Base-by-base conservation (phyloP, 2,888 invertebrate species). In the Tupiocoris notatus region DNA sequence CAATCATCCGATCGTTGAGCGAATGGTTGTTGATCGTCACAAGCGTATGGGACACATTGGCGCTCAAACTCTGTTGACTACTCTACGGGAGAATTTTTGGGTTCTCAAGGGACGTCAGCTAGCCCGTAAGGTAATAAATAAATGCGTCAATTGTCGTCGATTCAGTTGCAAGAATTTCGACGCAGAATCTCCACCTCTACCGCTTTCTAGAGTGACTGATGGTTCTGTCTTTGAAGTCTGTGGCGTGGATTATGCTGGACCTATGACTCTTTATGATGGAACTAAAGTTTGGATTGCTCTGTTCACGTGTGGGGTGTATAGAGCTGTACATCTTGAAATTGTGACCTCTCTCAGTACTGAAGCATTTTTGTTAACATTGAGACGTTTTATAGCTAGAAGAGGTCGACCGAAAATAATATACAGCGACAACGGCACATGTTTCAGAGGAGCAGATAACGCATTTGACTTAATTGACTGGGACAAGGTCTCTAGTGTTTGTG, bases 401-500 rank as follows among this genome's bases (percentile, higher is more conserved):
- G 65, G 65, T 6, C 23, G 65, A 3, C 79, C 80, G 0, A 78
- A 77, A 12, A 79, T 78, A 20, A 80, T 82, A 7, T 80, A 79
- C 58, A 79, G 80, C 0, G 83, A 83, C 76, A 83, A 83, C 70
- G 82, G 80, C 0, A 79, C 80, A 3, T 80, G 80, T 54, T 82
- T 39, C 62, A 67, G 3, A 65, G 82, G 83, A 0, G 79, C 82
- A 0, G 79, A 80, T 2, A 84, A 82, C 78, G 82, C 85, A n/a
- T 86, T 86, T 79, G 84, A 85, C 79, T 85, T 86, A 81, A 85
- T 87, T 0, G 86, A 87, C 78, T 86, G 86, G 79, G 77, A 39
- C 77, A 78, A n/a, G n/a, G 64, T 74, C 18, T 20, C 12, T n/a
- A 54, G 54, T 17, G 24, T 22, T 2, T 22, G 23, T 17, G 54